Conservation (phyloP, 2,888 invertebrate genomes). For the Petrophora chlorosata region DNA sequence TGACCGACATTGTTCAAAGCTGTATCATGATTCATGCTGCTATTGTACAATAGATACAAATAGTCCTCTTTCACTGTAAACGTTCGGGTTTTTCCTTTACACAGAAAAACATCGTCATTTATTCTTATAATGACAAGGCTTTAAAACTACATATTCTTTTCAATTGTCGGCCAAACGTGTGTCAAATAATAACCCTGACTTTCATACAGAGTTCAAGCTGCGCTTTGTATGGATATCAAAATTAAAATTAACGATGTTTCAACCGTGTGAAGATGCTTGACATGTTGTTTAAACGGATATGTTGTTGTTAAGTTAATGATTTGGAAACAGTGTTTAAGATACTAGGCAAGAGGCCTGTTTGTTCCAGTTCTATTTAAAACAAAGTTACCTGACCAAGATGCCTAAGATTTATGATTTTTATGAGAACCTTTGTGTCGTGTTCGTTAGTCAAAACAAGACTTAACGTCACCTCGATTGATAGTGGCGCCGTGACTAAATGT, state of each 20-base stretch:
- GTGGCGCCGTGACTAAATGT: too few species aligned
- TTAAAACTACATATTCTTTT: conserved; percentile 2
- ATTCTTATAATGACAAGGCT: conserved; percentile 16
- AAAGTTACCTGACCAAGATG: too few species aligned
- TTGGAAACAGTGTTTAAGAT: neutral
- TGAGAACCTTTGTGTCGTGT: too few species aligned
- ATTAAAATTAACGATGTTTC: conserved; percentile 17
- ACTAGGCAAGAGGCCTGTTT: too few species aligned
- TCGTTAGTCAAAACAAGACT: too few species aligned
- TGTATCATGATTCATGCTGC: conserved; percentile 31
- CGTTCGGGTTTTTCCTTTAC: neutral
- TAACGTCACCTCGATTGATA: too few species aligned
- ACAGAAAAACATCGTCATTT: neutral
- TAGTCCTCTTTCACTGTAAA: conserved; percentile 11
- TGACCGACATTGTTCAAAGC: conserved; percentile 35
- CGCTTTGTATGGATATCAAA: conserved; percentile 14
- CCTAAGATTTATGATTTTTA: too few species aligned
- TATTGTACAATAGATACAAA: conserved; percentile 7
- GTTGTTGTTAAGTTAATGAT: neutral
- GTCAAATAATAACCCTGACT: conserved; percentile 25
- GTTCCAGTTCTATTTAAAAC: neutral
- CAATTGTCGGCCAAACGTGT: conserved; percentile 15
- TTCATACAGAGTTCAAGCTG: conserved; percentile 14
- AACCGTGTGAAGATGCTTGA: conserved; percentile 11
- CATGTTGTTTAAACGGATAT: conserved; percentile 5